Conservation (phyloP, 2,113 vertebrate genomes). For the Raja brachyura region DNA sequence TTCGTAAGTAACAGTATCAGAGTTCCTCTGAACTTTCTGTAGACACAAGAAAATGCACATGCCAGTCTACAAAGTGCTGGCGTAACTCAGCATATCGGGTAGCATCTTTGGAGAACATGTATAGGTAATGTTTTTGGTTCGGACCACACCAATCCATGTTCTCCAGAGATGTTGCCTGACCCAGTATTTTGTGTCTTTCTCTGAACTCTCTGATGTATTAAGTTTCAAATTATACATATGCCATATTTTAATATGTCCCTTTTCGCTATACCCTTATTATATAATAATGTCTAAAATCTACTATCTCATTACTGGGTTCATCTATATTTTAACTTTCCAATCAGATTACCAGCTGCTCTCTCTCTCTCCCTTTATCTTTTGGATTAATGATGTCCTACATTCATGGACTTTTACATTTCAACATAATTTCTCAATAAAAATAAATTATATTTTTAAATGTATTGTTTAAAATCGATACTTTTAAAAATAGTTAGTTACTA, state of each 20-base stretch:
- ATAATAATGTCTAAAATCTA: background rate
- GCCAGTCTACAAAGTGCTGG: too few relatives aligned
- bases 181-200: too few relatives aligned
- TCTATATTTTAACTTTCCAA: background rate
- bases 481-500: background rate
- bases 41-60: too few relatives aligned
- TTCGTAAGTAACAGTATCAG: background rate
- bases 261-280: background rate
- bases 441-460: background rate
- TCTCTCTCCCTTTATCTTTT: background rate
- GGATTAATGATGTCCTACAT: background rate
- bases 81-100: too few relatives aligned
- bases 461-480: background rate
- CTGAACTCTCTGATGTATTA: background rate
- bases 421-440: slow-evolving; percentile 1
- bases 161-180: too few relatives aligned
- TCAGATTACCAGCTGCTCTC: background rate
- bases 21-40: background rate
- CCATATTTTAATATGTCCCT: background rate
- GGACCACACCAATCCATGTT: too few relatives aligned
- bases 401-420: background rate
- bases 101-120: too few relatives aligned
- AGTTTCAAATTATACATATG: background rate
- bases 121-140: too few relatives aligned
- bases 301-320: background rate